phyloP scores from a whole-genome alignment of 2,888 invertebrate genomes.

The Timandra comae region DNA sequence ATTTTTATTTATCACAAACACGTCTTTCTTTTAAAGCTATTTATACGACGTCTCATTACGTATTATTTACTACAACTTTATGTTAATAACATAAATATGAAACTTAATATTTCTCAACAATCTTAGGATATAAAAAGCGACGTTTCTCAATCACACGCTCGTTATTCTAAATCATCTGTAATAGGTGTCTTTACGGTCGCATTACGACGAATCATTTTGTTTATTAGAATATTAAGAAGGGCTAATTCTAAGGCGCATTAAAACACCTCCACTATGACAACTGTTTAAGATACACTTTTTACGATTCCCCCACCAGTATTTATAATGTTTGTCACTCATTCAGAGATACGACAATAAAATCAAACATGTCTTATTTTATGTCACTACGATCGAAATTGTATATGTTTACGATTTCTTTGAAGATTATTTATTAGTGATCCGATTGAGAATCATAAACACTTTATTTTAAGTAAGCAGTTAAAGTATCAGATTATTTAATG shows the following conservation, averaged over 20 bases:
- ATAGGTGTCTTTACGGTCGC: conserved; percentile 25
- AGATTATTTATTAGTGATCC: conserved; percentile 36
- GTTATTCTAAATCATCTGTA: conserved; percentile 26
- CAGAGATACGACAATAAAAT: conserved; percentile 47
- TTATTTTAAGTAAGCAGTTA: conserved; percentile 26
- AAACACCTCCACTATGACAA: conserved; percentile 47
- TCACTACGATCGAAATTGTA: conserved; percentile 33
- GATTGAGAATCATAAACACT: conserved; percentile 29
- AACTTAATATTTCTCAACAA: not conserved
- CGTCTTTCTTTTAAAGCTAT: too few relatives aligned
- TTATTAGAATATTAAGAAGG: conserved; percentile 51
- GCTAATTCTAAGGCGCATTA: conserved; percentile 61
- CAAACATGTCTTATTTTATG: conserved; percentile 42
- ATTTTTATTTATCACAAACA: too few relatives aligned
- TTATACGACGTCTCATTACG: too few relatives aligned
- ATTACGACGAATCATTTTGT: conserved; percentile 41
- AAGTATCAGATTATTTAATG: conserved; percentile 16
- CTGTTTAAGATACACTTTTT: conserved; percentile 57
- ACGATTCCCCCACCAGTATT: conserved; percentile 55
- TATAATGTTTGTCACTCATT: conserved; percentile 56
- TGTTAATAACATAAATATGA: too few relatives aligned
- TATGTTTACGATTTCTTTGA: conserved; percentile 40
- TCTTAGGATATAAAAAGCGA: not conserved
- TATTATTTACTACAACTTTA: too few relatives aligned
- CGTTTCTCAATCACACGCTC: conserved; percentile 3